Conservation (phyloP, 2,797 vertebrate species). For the Malacoctenus gilli region DNA sequence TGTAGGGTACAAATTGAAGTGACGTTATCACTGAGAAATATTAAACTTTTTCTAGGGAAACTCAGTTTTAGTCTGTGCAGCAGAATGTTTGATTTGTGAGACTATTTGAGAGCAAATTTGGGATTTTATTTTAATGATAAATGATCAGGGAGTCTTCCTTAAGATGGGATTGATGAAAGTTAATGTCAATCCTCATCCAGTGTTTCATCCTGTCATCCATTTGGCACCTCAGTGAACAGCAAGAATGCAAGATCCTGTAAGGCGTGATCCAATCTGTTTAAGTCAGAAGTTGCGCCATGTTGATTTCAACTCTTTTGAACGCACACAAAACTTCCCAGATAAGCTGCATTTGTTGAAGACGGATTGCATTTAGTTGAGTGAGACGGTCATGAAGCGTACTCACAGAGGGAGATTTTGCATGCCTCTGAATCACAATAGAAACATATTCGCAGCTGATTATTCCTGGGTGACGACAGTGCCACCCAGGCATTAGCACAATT, state of each 20-base stretch:
- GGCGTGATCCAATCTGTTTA: slow-evolving; percentile 11
- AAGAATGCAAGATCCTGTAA: slow-evolving; percentile 11
- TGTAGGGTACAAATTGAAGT: too few relatives aligned
- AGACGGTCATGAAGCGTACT: slow-evolving; percentile 36
- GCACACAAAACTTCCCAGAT: slow-evolving; percentile 24
- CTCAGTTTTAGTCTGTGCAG: slow-evolving; percentile 16
- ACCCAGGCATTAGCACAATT: slow-evolving; percentile 78
- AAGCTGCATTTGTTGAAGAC: slow-evolving; percentile 26
- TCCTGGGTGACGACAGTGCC: slow-evolving; percentile 77
- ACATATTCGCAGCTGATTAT: slow-evolving; percentile 71
- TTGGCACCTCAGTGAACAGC: slow-evolving; percentile 22
- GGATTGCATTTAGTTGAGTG: slow-evolving; percentile 34
- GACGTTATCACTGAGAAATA: too few relatives aligned
- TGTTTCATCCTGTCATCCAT: slow-evolving; percentile 1
- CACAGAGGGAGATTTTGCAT: slow-evolving; percentile 26
- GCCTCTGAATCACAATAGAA: slow-evolving; percentile 61
- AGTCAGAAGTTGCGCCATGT: slow-evolving; percentile 16
- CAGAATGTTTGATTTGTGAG: slow-evolving; percentile 21
- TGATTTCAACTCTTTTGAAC: slow-evolving; percentile 13
- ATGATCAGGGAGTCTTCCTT: too few relatives aligned
- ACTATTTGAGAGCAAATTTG: too few relatives aligned
- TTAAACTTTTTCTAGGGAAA: slow-evolving; percentile 24
- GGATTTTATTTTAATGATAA: too few relatives aligned
- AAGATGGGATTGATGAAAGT: too few relatives aligned
- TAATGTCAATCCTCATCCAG: too few relatives aligned